Conservation (phyloP, 2,113 vertebrate species). For the Peromyscus californicus region DNA sequence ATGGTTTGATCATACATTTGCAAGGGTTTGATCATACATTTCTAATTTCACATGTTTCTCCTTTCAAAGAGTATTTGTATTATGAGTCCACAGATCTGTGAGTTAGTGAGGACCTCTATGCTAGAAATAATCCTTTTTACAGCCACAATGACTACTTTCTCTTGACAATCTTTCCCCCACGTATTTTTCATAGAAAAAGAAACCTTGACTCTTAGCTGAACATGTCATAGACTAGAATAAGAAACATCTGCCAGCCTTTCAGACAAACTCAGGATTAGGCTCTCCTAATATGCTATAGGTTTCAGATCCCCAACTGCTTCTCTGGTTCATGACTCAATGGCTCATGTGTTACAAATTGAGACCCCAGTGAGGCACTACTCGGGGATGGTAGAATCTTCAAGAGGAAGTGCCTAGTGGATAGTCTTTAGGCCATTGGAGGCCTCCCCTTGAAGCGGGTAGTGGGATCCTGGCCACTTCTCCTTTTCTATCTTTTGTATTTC, state of each 20-base stretch:
- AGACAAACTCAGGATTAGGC: neutral
- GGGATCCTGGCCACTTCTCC: neutral
- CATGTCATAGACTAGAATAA: neutral
- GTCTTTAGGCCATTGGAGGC: too few species aligned
- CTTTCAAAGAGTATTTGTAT: neutral
- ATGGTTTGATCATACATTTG: too few species aligned
- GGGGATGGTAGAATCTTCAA: neutral
- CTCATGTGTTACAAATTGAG: neutral
- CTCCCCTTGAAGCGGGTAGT: too few species aligned
- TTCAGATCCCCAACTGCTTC: neutral
- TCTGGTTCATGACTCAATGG: neutral
- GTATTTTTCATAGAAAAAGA: slow-evolving; percentile 15
- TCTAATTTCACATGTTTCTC: neutral
- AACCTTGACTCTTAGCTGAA: neutral
- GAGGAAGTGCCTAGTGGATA: neutral
- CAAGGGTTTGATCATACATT: neutral
- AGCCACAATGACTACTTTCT: neutral
- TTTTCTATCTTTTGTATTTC: neutral
- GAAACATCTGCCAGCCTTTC: neutral
- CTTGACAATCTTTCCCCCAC: neutral
- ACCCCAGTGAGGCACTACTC: too few species aligned
- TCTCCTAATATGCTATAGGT: neutral
- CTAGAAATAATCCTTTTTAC: neutral
- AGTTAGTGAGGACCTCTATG: neutral
- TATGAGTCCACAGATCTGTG: neutral